These are phyloP conservation scores for Arothron firmamentum DNA, from an alignment of 2,113 vertebrate species.

Conservation along the genomic window DNA sequence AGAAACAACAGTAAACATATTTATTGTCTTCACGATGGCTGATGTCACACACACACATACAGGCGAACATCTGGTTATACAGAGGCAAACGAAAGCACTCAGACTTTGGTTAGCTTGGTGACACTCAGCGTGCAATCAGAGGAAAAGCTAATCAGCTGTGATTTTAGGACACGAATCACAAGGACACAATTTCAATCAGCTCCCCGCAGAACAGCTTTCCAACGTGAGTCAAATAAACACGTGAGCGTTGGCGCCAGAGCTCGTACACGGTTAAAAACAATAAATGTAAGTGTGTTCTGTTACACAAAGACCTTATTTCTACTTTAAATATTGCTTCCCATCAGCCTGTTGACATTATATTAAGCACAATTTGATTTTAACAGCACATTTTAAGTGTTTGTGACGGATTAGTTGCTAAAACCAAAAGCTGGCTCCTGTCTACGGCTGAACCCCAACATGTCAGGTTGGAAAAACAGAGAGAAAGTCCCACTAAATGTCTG, in stretches of 20 bases:
- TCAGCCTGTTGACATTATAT: too few species aligned
- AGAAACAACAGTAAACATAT: conserved; percentile 28
- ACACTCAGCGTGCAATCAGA: background rate
- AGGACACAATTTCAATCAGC: conserved; percentile 29
- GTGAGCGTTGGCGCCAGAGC: conserved; percentile 12
- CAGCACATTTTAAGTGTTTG: conserved; percentile 7
- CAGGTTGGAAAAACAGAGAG: conserved; percentile 25
- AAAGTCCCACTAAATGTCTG: conserved; percentile 37
- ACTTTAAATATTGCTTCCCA: too few species aligned
- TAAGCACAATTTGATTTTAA: background rate
- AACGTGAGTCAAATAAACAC: background rate
- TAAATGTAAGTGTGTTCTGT: too few species aligned
- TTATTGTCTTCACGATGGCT: conserved; percentile 60
- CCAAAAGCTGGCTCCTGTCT: conserved; percentile 27
- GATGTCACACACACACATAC: conserved; percentile 42
- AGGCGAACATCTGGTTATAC: conserved; percentile 30
- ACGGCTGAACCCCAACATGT: conserved; percentile 26
- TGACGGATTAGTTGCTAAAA: conserved; percentile 24
- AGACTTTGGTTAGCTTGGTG: conserved; percentile 23
- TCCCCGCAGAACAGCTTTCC: conserved; percentile 22
- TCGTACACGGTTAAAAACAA: too few species aligned
- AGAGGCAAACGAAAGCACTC: conserved; percentile 16
- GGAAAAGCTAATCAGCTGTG: too few species aligned
- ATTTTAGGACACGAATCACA: background rate
- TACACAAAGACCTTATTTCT: too few species aligned